These are phyloP conservation scores for Perizoma affinitatum DNA, from an alignment of 2,888 invertebrate genomes.

Conservation along the genomic window DNA sequence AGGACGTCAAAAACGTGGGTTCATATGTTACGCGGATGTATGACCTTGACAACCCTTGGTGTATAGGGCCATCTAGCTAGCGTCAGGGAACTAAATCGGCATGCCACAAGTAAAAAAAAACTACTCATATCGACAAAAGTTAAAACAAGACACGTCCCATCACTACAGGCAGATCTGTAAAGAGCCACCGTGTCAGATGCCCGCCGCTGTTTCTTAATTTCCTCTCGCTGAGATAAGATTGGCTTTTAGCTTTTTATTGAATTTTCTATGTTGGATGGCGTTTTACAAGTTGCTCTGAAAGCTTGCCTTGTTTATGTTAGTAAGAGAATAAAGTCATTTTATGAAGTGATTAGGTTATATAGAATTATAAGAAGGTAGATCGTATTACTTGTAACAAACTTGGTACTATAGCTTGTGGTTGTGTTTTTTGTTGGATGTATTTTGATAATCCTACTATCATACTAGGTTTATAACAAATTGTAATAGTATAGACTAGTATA, in stretches of 20 bases:
- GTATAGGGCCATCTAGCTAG: too few species aligned
- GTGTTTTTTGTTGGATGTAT: too few species aligned
- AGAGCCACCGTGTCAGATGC: conserved; percentile 82
- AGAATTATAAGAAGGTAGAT: background rate
- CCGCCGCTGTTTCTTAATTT: conserved; percentile 84
- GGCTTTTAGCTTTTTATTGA: conserved; percentile 85
- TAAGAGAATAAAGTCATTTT: conserved; percentile 22
- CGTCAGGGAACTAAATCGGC: too few species aligned
- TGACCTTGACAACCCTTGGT: too few species aligned
- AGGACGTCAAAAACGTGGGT: too few species aligned
- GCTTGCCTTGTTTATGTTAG: conserved; percentile 27
- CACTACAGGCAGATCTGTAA: conserved; percentile 73
- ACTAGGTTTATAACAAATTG: background rate
- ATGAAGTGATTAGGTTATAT: conserved; percentile 9
- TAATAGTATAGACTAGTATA: too few species aligned
- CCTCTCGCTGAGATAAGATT: conserved; percentile 82
- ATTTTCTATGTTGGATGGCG: conserved; percentile 78
- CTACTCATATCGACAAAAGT: conserved; percentile 5
- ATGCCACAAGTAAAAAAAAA: too few species aligned
- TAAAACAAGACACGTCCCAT: conserved; percentile 35
- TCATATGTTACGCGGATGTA: too few species aligned
- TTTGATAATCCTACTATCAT: too few species aligned
- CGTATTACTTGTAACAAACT: too few species aligned
- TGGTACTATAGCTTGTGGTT: too few species aligned
- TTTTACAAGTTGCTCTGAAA: conserved; percentile 66